Conservation (phyloP, 2,797 vertebrate species). For the Gymnodraco acuticeps region DNA sequence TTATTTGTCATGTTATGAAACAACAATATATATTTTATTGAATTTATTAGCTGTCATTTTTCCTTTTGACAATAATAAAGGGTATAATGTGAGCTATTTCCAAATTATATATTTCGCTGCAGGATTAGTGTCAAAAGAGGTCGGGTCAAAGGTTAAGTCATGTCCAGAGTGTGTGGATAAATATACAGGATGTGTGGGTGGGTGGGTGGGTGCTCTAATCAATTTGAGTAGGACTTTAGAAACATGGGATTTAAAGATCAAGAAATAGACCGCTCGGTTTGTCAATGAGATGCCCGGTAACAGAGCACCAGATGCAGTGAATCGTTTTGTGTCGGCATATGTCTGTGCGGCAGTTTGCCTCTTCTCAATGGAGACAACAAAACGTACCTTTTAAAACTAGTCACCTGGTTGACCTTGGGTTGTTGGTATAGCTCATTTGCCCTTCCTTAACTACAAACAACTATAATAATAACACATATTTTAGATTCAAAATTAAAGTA, state of each 20-base stretch:
- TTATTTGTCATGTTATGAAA: not conserved
- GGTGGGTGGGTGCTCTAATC: not conserved
- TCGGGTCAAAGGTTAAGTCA: not conserved
- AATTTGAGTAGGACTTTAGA: not conserved
- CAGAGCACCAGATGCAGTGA: not conserved
- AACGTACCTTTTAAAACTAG: not conserved
- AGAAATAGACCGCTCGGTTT: not conserved
- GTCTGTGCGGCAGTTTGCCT: not conserved
- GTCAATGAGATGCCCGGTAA: not conserved
- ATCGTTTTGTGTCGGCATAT: not conserved
- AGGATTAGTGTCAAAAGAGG: not conserved
- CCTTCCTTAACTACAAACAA: not conserved
- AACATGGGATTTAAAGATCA: not conserved
- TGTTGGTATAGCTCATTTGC: not conserved
- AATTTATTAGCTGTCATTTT: not conserved
- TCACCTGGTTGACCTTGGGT: not conserved
- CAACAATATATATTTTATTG: not conserved
- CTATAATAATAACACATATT: conserved; percentile 3
- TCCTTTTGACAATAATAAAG: not conserved
- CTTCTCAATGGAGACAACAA: not conserved
- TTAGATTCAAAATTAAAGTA: not conserved
- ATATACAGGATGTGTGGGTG: not conserved
- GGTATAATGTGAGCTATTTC: not conserved
- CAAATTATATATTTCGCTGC: not conserved
- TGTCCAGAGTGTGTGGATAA: not conserved